Percentiles rank a stretch among this genome's conserved stretches.
phyloP scores from a whole-genome alignment of 2,113 vertebrate species.

The Scalopus aquaticus region DNA sequence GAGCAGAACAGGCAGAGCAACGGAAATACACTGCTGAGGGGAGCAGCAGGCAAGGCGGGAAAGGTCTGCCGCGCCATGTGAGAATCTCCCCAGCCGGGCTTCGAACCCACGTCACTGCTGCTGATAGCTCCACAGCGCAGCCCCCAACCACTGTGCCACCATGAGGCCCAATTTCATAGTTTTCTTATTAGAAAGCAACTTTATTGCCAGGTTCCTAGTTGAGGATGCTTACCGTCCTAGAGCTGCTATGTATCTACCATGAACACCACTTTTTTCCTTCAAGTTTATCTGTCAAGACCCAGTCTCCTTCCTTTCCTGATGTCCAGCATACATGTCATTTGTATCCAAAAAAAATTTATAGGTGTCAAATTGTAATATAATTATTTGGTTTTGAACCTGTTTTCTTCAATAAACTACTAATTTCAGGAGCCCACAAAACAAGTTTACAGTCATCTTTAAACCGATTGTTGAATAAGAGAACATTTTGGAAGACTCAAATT shows the following conservation, averaged over 20 bases:
- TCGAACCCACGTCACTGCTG: no score
- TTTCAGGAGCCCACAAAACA: background rate
- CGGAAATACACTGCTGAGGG: no score
- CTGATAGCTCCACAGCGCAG: no score
- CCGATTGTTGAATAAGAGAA: no score
- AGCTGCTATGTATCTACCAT: background rate
- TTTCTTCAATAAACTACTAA: background rate
- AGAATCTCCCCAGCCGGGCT: no score
- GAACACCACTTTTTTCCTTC: background rate
- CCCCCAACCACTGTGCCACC: no score
- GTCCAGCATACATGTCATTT: background rate
- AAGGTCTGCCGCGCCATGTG: no score
- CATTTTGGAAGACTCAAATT: no score
- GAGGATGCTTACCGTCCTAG: background rate
- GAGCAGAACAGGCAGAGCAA: no score
- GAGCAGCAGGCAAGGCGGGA: no score
- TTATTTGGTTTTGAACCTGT: background rate
- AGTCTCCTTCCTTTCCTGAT: background rate
- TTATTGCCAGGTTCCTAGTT: background rate
- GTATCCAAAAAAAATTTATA: no score
- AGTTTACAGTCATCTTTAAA: constrained; percentile 14
- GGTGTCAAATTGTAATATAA: background rate
- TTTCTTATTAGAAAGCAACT: background rate
- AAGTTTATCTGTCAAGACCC: background rate
- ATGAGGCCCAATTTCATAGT: background rate